Percentiles rank a stretch among this genome's conserved stretches.
phyloP scores from a whole-genome alignment of 2,888 invertebrate genomes.

The Dryadula phaetusa region DNA sequence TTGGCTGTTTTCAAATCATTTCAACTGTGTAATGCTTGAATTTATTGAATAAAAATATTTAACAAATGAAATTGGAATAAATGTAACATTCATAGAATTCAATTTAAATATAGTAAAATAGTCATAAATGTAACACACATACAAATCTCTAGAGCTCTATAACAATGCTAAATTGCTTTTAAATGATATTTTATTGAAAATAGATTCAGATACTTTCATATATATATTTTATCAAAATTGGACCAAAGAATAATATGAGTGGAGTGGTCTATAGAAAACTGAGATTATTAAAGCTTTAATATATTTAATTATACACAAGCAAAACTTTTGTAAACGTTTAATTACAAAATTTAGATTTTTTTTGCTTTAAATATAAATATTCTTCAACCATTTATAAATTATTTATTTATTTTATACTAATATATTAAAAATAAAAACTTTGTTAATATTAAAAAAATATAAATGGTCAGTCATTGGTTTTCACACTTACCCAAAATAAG shows the following conservation, averaged over 20 bases:
- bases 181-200: background rate
- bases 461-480: no score
- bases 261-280: background rate
- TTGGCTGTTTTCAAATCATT: background rate
- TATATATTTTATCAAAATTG: background rate
- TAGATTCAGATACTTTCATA: no score
- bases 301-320: conserved; percentile 2
- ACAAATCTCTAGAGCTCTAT: background rate
- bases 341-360: no score
- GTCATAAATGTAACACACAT: background rate
- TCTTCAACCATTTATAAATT: background rate
- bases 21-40: background rate
- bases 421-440: no score
- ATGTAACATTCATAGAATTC: background rate
- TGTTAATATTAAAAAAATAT: no score
- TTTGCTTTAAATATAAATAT: no score
- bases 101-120: no score
- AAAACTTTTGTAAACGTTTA: background rate
- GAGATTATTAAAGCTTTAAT: background rate
- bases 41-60: background rate
- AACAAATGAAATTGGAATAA: background rate
- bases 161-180: background rate
- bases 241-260: conserved; percentile 5
- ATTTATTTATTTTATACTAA: background rate
- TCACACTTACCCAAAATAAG: no score